Conservation (phyloP, 1,140 invertebrate genomes). For the Acyrthosiphon pisum region DNA sequence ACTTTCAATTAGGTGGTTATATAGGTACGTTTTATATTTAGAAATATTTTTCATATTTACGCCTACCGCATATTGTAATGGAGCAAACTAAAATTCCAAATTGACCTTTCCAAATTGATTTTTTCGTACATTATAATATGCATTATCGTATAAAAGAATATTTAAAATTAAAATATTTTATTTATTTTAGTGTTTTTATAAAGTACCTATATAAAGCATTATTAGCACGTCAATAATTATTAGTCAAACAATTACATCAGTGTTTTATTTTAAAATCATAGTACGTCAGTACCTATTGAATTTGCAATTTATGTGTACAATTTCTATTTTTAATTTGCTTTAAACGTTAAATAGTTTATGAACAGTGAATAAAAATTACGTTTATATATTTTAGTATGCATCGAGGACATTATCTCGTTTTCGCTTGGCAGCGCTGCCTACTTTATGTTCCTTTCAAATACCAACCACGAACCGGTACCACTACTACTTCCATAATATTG, state of each 20-base stretch:
- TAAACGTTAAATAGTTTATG: not conserved
- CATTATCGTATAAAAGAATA: not conserved
- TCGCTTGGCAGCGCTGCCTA: slow-evolving; percentile 49
- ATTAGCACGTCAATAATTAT: not conserved
- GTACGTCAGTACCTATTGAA: not conserved
- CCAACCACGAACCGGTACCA: slow-evolving; percentile 49
- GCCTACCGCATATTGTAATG: not conserved
- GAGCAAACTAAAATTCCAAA: not conserved
- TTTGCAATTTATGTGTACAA: not conserved
- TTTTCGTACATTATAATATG: not conserved
- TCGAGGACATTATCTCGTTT: slow-evolving; percentile 51
- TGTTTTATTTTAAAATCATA: not conserved
- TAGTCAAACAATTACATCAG: not conserved
- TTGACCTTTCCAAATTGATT: not conserved
- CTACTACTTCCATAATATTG: not conserved
- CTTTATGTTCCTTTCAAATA: slow-evolving; percentile 50
- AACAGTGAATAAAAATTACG: not conserved
- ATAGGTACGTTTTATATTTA: slow-evolving; percentile 10
- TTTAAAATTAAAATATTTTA: not conserved
- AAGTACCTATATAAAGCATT: not conserved
- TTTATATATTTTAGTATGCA: slow-evolving; percentile 33
- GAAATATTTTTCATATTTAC: slow-evolving; percentile 1
- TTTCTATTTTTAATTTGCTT: not conserved
- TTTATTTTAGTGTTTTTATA: not conserved
- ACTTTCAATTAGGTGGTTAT: slow-evolving; percentile 34